These are phyloP conservation scores for Coremacera marginata DNA, from an alignment of 2,888 invertebrate species.

Conservation along the genomic window DNA sequence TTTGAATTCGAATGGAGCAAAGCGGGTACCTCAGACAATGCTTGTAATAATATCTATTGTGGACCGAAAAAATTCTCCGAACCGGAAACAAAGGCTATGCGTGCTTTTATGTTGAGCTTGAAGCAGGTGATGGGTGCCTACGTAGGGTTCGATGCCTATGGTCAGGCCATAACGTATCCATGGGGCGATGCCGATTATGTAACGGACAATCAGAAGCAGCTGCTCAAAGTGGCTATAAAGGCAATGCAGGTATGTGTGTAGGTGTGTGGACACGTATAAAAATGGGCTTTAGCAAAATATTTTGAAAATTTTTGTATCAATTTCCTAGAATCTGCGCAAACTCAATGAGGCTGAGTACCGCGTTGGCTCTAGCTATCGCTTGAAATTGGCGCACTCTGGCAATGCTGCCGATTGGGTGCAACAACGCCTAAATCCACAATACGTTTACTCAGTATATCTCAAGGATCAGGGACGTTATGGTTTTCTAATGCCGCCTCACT, in stretches of 20 bases:
- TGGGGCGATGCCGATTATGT: constrained; percentile 67
- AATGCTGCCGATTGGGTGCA: constrained; percentile 66
- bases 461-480: constrained; percentile 68
- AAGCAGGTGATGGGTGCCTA: constrained; percentile 60
- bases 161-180: constrained; percentile 70
- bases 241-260: constrained; percentile 52
- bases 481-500: constrained; percentile 63
- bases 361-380: constrained; percentile 61
- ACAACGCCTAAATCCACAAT: constrained; percentile 58
- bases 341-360: constrained; percentile 63
- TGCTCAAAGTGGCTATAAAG: constrained; percentile 57
- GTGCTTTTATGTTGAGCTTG: constrained; percentile 70
- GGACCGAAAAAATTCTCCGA: constrained; percentile 87
- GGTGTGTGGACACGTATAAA: background rate
- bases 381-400: constrained; percentile 63
- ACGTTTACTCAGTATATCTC: constrained; percentile 62
- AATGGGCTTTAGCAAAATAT: background rate
- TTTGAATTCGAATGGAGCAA: constrained; percentile 88
- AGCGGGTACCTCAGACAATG: constrained; percentile 82
- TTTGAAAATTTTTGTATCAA: constrained; percentile 9
- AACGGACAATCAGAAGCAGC: constrained; percentile 58
- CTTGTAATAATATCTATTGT: constrained; percentile 84
- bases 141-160: constrained; percentile 68
- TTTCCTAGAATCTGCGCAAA: constrained; percentile 56
- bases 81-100: constrained; percentile 80